These are phyloP conservation scores for Limanda limanda DNA, from an alignment of 2,113 vertebrate species.

Conservation along the genomic window DNA sequence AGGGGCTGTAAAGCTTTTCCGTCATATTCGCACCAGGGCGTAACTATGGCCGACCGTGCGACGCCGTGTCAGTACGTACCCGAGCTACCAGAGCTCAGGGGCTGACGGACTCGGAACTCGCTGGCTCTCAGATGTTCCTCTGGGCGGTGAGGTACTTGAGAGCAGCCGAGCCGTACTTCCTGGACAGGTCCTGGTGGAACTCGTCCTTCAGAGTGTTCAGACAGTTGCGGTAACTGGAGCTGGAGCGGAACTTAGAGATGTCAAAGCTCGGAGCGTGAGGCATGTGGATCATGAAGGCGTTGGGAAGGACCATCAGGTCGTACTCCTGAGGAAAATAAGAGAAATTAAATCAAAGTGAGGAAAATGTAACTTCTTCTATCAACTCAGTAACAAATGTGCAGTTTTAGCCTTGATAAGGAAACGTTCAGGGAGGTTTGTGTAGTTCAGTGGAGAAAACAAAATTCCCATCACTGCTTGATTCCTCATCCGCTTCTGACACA, in stretches of 20 bases:
- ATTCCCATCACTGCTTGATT: no score
- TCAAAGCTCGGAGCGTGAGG: constrained; percentile 96
- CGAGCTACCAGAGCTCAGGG: constrained; percentile 1
- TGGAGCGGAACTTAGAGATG: constrained; percentile 96
- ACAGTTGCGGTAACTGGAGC: constrained; percentile 88
- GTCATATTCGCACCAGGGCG: constrained; percentile 43
- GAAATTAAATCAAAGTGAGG: neutral
- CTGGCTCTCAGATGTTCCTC: constrained; percentile 80
- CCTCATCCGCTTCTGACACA: no score
- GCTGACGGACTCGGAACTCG: neutral
- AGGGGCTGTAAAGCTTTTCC: constrained; percentile 59
- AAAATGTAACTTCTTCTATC: no score
- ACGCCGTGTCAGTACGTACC: neutral
- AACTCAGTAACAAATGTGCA: no score
- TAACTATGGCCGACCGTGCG: constrained; percentile 35
- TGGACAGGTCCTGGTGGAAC: constrained; percentile 96
- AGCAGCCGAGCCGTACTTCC: constrained; percentile 90
- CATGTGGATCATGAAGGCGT: constrained; percentile 98
- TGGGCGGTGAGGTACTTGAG: constrained; percentile 97
- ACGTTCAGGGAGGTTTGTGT: no score
- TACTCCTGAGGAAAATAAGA: constrained; percentile 84
- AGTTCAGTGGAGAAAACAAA: no score
- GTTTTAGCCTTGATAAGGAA: no score
- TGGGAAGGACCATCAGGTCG: constrained; percentile 92
- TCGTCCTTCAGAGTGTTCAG: constrained; percentile 92